Percentiles rank a stretch among this genome's conserved stretches.
Evolutionary conservation across 2,888 invertebrate species (phyloP).

Genomic region (Cecidostiba fungosa): DNA sequence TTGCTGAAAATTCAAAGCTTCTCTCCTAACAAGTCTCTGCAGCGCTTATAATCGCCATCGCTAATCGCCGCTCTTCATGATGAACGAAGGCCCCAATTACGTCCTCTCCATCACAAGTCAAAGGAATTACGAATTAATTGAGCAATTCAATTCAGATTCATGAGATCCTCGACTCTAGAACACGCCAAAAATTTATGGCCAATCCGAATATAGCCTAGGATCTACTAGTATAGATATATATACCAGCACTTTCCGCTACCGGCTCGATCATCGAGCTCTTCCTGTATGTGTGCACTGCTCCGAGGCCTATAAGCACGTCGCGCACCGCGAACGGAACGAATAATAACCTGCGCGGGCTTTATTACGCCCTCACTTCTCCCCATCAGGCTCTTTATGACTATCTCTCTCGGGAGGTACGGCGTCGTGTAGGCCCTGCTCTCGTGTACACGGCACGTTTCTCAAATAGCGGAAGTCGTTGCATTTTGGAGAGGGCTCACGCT

Average conservation of each 20-base stretch:
- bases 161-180: constrained; percentile 18
- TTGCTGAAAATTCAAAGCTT: not conserved
- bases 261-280: constrained; percentile 19
- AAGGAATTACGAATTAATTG: constrained; percentile 60
- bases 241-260: constrained; percentile 34
- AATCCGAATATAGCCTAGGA: constrained; percentile 1
- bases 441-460: constrained; percentile 43
- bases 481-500: constrained; percentile 38
- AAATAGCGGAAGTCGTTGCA: constrained; percentile 64
- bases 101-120: not conserved
- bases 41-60: constrained; percentile 27
- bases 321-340: constrained; percentile 56
- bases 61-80: constrained; percentile 26
- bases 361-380: constrained; percentile 10
- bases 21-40: not conserved
- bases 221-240: not conserved
- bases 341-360: constrained; percentile 55
- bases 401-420: not conserved
- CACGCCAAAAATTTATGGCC: constrained; percentile 56
- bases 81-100: constrained; percentile 43
- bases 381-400: constrained; percentile 22
- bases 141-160: constrained; percentile 62
- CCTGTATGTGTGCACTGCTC: not conserved
- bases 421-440: not conserved
- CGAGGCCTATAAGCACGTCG: constrained; percentile 36